Base-by-base conservation (phyloP, 1,140 invertebrate species). In the Oncopeltus fasciatus region DNA sequence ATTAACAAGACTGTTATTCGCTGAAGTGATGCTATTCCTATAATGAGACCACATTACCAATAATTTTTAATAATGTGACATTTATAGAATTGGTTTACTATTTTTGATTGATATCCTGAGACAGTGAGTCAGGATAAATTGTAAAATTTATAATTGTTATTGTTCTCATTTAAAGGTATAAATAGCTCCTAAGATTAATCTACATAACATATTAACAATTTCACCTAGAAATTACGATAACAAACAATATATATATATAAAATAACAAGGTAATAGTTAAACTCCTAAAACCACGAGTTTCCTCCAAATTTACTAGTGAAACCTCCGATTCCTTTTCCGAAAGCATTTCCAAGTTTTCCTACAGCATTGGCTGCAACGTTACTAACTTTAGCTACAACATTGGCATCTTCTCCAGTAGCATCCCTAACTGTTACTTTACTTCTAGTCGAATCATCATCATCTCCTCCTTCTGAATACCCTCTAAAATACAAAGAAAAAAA, bases 341-440 rank as follows among this genome's bases (percentile, higher is more conserved):
- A 85, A 71, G 90, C 86, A 72, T 84, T 87, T 66, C 87, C 86
- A 69, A 92, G 81, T 70, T 83, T 80, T 31, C 85, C 86, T 56
- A 85, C 84, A 63, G 88, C 85, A 67, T 86, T 85, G 53, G 83
- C 83, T 27, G 85, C 85, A 31, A 83, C 82, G 69, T 84, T 86
- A 68, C 80, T 81, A 27, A 87, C 76, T 70, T 84, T 85, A 27
- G 77, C 76, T 46, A 84, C 77, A 65, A 78, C 78, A 71, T 82
- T 84, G 20, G 77, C 81, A 67, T 83, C 81, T 68, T 84, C 82
- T 43, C 78, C 80, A 49, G 77, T 71, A 57, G 75, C 80, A 68
- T 82, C 81, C 67, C 80, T 74, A 53, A 85, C 78, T 28, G 81
- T 83, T 62, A 80, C 78, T 71, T 81, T 83, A 21, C 80, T 78